Conservation (phyloP, 2,888 invertebrate species). For the Dynastes grantii region DNA sequence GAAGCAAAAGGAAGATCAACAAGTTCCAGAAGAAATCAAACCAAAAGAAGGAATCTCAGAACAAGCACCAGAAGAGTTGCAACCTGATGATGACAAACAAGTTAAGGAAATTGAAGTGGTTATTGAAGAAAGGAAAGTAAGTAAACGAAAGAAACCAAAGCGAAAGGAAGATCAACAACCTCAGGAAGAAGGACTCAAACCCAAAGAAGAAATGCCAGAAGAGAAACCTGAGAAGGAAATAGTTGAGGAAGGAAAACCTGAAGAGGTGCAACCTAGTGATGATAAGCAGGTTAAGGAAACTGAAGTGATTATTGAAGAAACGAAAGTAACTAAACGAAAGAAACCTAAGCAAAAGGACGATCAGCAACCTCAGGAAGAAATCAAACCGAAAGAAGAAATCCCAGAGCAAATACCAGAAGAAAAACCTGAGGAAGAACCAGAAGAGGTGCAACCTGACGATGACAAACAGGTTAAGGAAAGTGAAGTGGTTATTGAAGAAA, state of each 20-base stretch:
- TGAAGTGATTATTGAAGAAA: too few species aligned
- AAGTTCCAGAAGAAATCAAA: slow-evolving; percentile 64
- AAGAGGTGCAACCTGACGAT: neutral
- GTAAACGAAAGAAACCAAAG: slow-evolving; percentile 47
- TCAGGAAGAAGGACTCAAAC: slow-evolving; percentile 55
- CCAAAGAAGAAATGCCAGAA: slow-evolving; percentile 58
- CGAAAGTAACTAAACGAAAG: too few species aligned
- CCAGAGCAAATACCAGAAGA: too few species aligned
- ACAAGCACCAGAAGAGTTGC: slow-evolving; percentile 29
- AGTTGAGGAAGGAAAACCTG: neutral
- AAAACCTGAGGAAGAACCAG: too few species aligned
- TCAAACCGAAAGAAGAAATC: too few species aligned
- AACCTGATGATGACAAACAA: slow-evolving; percentile 48
- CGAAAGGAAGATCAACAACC: slow-evolving; percentile 57
- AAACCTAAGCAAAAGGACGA: too few species aligned
- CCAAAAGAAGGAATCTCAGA: neutral
- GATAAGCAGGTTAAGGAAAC: too few species aligned
- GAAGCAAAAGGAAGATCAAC: slow-evolving; percentile 58
- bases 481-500: slow-evolving; percentile 51
- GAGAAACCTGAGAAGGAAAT: slow-evolving; percentile 39
- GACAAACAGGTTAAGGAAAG: too few species aligned
- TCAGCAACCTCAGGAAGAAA: too few species aligned
- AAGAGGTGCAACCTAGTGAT: too few species aligned
- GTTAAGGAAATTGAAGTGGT: slow-evolving; percentile 44
- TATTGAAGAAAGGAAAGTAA: slow-evolving; percentile 55